These are phyloP conservation scores for Ellobius talpinus DNA, from an alignment of 2,113 vertebrate genomes.

Conservation along the genomic window DNA sequence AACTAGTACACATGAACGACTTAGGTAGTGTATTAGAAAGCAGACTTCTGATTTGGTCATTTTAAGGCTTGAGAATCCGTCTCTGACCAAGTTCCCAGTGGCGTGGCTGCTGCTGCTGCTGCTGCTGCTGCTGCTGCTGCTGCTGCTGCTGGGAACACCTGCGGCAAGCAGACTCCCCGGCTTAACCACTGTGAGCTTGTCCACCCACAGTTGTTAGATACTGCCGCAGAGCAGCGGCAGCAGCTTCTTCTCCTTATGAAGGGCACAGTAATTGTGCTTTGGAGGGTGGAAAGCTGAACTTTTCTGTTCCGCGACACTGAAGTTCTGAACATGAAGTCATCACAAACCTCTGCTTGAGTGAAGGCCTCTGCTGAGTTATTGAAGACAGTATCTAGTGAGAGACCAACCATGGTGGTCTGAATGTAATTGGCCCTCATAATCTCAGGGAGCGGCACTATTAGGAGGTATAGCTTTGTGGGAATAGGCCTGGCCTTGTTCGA, in stretches of 20 bases:
- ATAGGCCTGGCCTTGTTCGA: background rate
- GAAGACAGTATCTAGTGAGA: accelerated
- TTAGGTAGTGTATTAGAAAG: background rate
- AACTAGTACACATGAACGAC: accelerated
- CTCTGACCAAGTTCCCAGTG: background rate
- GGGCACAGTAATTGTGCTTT: background rate
- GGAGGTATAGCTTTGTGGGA: background rate
- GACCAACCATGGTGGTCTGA: background rate
- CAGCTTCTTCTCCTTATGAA: background rate
- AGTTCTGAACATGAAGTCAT: background rate
- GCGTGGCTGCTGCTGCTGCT: accelerated
- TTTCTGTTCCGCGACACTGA: background rate
- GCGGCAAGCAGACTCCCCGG: background rate
- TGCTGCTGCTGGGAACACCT: background rate
- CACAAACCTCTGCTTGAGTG: accelerated
- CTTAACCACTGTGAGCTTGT: background rate
- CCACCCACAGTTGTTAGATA: accelerated
- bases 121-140: too few species aligned
- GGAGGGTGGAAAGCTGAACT: background rate
- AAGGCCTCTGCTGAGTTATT: background rate
- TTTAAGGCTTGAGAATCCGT: background rate
- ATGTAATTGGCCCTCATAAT: background rate
- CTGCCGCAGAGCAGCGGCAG: background rate
- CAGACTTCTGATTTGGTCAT: background rate
- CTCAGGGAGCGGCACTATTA: background rate